Percentiles rank a stretch among this genome's conserved stretches.
These are phyloP conservation scores for Hesperophylax magnus DNA, from an alignment of 1,140 invertebrate species.

Conservation along the genomic window DNA sequence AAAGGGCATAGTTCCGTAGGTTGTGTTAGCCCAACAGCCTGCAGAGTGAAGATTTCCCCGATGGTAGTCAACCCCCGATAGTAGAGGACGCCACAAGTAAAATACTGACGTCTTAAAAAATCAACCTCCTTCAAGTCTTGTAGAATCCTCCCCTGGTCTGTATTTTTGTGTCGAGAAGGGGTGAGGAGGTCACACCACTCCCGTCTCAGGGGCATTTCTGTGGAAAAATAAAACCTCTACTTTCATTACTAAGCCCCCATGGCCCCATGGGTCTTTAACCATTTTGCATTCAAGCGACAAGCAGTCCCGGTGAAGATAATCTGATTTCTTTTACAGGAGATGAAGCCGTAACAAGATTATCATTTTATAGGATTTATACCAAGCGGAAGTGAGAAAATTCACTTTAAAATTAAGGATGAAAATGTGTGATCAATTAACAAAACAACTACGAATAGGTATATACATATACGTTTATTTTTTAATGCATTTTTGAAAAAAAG, in stretches of 20 bases:
- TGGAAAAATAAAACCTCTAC: constrained; percentile 25
- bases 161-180: not conserved
- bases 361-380: not conserved
- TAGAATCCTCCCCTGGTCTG: constrained; percentile 1
- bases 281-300: constrained; percentile 30
- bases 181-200: not conserved
- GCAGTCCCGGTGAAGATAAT: constrained; percentile 16
- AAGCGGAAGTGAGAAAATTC: not conserved
- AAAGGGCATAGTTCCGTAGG: too few species aligned
- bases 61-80: too few species aligned
- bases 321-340: constrained; percentile 16
- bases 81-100: too few species aligned
- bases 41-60: too few species aligned
- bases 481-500: too few species aligned
- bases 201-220: constrained; percentile 11
- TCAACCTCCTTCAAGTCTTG: too few species aligned
- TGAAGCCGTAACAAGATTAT: constrained; percentile 6
- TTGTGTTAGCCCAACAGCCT: too few species aligned
- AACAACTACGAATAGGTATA: too few species aligned
- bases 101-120: too few species aligned
- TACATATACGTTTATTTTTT: too few species aligned
- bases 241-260: constrained; percentile 28
- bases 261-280: constrained; percentile 21
- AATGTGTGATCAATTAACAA: too few species aligned
- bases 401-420: too few species aligned